Conservation (phyloP, 2,888 invertebrate genomes). For the Drosophila birchii region DNA sequence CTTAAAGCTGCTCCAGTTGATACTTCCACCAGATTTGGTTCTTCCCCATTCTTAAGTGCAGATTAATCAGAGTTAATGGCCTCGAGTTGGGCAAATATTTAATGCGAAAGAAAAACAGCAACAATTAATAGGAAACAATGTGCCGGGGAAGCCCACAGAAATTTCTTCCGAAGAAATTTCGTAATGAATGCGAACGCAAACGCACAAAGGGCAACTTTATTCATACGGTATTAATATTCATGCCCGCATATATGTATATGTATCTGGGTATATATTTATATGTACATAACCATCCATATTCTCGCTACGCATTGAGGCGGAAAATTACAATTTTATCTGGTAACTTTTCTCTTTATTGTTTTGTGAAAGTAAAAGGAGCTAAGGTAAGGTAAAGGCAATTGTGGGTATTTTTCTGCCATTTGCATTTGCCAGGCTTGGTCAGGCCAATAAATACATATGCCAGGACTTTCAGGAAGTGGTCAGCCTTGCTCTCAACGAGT, state of each 20-base stretch:
- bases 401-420: background rate
- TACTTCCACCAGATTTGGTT: background rate
- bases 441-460: background rate
- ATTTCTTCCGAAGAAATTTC: conserved; percentile 31
- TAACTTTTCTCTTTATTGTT: conserved; percentile 25
- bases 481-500: no score
- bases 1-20: conserved; percentile 28
- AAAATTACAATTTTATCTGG: conserved; percentile 75
- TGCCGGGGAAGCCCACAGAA: conserved; percentile 18
- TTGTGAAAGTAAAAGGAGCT: conserved; percentile 14
- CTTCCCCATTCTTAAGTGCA: conserved; percentile 55
- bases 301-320: conserved; percentile 46
- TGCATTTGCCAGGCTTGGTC: background rate
- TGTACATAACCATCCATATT: conserved; percentile 26
- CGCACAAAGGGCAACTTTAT: conserved; percentile 57
- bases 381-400: background rate
- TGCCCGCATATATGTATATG: conserved; percentile 25
- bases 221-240: conserved; percentile 64
- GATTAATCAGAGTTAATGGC: conserved; percentile 75
- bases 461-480: background rate
- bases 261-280: conserved; percentile 10
- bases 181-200: conserved; percentile 34
- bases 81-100: conserved; percentile 38
- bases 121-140: conserved; percentile 43
- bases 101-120: conserved; percentile 45